Evolutionary conservation across 2,113 vertebrate genomes (phyloP), one percentile per base, ranked within the genome.

Genomic region (Pitta sordida): DNA sequence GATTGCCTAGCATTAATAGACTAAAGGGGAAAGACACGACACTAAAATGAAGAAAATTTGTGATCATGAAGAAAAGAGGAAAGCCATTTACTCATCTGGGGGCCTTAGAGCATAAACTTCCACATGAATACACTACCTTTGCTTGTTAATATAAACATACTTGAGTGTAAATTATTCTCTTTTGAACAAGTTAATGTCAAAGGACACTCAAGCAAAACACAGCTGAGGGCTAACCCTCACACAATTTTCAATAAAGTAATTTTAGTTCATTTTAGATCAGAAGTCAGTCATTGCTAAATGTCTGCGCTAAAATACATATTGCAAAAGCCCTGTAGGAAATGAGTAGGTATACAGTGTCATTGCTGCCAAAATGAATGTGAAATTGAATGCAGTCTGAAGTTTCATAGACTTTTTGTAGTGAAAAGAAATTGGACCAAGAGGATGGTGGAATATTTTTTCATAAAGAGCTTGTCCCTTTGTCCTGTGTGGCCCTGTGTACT

Each of bases 311-410:
- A 93, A 86, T 64, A 95, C 36, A 65, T 88, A 68, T 43, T 93
- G 85, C 86, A 96, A 84, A 95, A 95, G 23, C 84, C 75, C 86
- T 89, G 82, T 70, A 96, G 91, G 86, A 96, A 95, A 85, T 91
- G 29, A 81, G 69, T 44, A 83, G 65, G 80, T 95, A 89, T 94
- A 84, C 85, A 91, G 83, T 70, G 46, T 58, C 70, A 74, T 53
- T 91, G 91, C 90, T 90, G 68, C 82, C 80, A 74, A 96, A 95
- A 95, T 70, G 53, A 94, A 93, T 52, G 89, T 60, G 70, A 91
- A 94, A 94, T 43, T 84, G 83, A 93, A 93, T 37, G 46, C 62
- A 79, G 78, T 8, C 52, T 78, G 78, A 91, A 81, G 60, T 64
- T 91, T 60, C 83, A 81, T 36, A 79, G 75, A 74, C 80, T 79